These are phyloP conservation scores for Macroteleia sp. DNA, from an alignment of 2,888 invertebrate species.

Conservation along the genomic window DNA sequence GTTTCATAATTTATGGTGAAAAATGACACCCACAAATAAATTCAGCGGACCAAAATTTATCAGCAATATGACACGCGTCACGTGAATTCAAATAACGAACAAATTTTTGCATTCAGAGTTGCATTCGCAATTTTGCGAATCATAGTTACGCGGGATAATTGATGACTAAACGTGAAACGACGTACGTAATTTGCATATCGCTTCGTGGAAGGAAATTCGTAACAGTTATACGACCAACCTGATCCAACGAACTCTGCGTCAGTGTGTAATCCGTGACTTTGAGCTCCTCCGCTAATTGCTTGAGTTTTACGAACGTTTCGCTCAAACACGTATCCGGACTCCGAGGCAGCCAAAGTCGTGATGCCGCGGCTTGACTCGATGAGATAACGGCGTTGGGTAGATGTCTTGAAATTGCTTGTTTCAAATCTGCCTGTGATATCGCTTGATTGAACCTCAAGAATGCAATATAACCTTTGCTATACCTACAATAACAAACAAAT, in stretches of 20 bases:
- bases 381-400: conserved; percentile 83
- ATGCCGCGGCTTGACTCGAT: conserved; percentile 83
- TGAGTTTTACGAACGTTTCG: conserved; percentile 85
- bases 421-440: conserved; percentile 75
- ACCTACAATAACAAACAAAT: conserved; percentile 80
- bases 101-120: conserved; percentile 21
- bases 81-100: not conserved
- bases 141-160: conserved; percentile 30
- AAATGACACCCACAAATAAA: no score
- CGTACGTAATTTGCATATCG: conserved; percentile 50
- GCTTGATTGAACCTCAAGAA: conserved; percentile 81
- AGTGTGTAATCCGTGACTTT: conserved; percentile 86
- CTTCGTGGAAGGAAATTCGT: conserved; percentile 43
- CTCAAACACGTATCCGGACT: conserved; percentile 84
- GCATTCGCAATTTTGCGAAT: conserved; percentile 32
- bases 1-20: no score
- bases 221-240: conserved; percentile 81
- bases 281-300: conserved; percentile 84
- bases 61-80: no score
- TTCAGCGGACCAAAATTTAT: no score
- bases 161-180: conserved; percentile 27
- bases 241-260: conserved; percentile 86
- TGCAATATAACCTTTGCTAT: conserved; percentile 86
- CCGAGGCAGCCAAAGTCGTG: conserved; percentile 85
- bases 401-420: conserved; percentile 76